Base-by-base conservation (phyloP, 1,140 invertebrate species). In the Drosophila pachea region DNA sequence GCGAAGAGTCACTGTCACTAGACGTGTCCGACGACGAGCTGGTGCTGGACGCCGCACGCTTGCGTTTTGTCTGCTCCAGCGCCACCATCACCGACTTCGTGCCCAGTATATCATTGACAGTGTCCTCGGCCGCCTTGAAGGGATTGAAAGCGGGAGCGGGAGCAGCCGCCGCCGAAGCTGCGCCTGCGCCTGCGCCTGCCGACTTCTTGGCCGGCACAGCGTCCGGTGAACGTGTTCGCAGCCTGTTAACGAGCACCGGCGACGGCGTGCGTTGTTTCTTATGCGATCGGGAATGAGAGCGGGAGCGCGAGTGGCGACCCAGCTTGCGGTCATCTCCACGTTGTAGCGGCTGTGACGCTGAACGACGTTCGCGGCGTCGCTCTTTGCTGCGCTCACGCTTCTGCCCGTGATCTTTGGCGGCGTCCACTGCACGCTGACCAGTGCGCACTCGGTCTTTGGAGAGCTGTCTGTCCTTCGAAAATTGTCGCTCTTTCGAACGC, bases 71-170 rank as follows among this genome's bases (percentile, higher is more conserved):
- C 43, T 86, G 76, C 47, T 84, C 79, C 7, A 83, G 63, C 7
- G 73, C 79, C 33, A 86, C 81, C 53, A 77, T 81, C 8, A 86
- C 81, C 40, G 77, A 86, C 47, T 77, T 86, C 14, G 82, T 86
- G 32, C 81, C 82, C 5, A 86, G 52, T 42, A 86, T 86, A 40
- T 86, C 81, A 22, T 86, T 86, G 5, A 86, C 82, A 6, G 81
- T 86, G 36, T 86, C 81, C 42, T 86, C 81, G 50, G 81, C 81
- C 14, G 81, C 81, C 43, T 86, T 86, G 6, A 86, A 86, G 5
- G 81, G 81, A 75, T 86, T 86, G 9, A 86, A 86, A 4, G 82
- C 81, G 11, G 62, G 76, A 11, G 47, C 42, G 0, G 42, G 11
- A 2, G 36, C 29, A 2, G 36, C 29, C 2, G 49, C 22, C 14